phyloP scores from a whole-genome alignment of 2,888 invertebrate genomes.

The Cryptus viduatorius region DNA sequence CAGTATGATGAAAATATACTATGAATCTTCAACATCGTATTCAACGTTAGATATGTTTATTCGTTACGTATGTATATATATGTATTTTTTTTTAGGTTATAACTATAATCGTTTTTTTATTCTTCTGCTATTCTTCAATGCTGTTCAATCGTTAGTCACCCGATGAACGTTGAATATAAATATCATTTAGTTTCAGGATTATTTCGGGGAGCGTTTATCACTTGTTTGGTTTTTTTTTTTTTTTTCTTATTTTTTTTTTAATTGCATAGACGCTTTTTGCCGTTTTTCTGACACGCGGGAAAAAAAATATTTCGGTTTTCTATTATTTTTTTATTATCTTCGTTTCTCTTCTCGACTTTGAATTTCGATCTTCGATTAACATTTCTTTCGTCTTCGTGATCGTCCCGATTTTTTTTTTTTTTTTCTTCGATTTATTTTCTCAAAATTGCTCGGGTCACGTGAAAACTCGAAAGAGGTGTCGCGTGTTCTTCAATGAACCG shows the following conservation, averaged over 20 bases:
- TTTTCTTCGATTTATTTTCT: too few species aligned
- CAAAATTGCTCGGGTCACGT: too few species aligned
- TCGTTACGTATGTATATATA: conserved; percentile 42
- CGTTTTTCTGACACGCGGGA: too few species aligned
- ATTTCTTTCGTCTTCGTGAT: too few species aligned
- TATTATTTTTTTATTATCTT: too few species aligned
- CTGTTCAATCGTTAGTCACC: not conserved
- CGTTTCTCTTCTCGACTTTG: too few species aligned
- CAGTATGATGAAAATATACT: conserved; percentile 79
- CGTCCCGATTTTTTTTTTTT: too few species aligned
- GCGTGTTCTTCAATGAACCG: too few species aligned
- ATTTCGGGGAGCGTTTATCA: not conserved
- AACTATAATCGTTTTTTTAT: not conserved
- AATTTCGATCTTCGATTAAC: too few species aligned
- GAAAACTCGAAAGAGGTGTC: too few species aligned
- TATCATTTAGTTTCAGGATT: conserved; percentile 8
- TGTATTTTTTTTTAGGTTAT: conserved; percentile 6
- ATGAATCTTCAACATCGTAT: conserved; percentile 77
- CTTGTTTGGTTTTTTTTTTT: not conserved
- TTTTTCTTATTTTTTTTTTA: not conserved
- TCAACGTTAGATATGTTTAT: conserved; percentile 69
- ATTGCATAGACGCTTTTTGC: too few species aligned
- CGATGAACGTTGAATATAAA: conserved; percentile 19
- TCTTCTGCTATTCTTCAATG: not conserved
- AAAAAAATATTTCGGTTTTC: too few species aligned